Base-by-base conservation (phyloP, 2,888 invertebrate genomes). In the Dilophus febrilis region DNA sequence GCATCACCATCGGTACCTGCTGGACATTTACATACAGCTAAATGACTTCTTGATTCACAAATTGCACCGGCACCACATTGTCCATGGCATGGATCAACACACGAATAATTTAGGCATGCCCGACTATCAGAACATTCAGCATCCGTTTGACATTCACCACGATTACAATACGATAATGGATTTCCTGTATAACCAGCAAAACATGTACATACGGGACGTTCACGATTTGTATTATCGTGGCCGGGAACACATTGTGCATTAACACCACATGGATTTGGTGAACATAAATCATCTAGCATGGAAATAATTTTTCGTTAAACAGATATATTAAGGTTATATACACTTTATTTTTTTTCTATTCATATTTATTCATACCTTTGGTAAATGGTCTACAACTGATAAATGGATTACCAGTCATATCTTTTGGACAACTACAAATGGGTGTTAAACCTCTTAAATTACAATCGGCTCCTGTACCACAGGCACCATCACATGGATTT, bases 351-450 rank as follows among this genome's bases (percentile, higher is more conserved):
- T 12, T 6, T 19, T 33, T 8, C 17, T 10, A 29, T 26, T 2
- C 11, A 16, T n/a, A n/a, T 16, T 32, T 14, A 18, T 22, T 62
- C 67, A 70, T 59, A 83, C 83, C 69, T 52, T 79, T 77, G 58
- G 77, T 78, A 53, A 85, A 86, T 47, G 79, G 82, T 49, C 86
- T 71, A 63, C 87, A 87, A 54, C 70, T 70, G 3, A 75, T 67
- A 61, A 86, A 87, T 4, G 87, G 87, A 67, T 87, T 77, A 2
- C 87, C 87, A 18, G 86, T 86, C 79, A 82, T 85, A 52, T 84
- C 80, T 53, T 71, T 74, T 1, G 87, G 86, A 57, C 87, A 88
- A 41, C 82, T 83, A 59, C 87, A 88, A 13, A 87, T 74, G 0
- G 87, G 84, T 5, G 83, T 85, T 38, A 82, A 67, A 4, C 77